Base-by-base conservation (phyloP, 2,113 vertebrate species). In the Raja brachyura region DNA sequence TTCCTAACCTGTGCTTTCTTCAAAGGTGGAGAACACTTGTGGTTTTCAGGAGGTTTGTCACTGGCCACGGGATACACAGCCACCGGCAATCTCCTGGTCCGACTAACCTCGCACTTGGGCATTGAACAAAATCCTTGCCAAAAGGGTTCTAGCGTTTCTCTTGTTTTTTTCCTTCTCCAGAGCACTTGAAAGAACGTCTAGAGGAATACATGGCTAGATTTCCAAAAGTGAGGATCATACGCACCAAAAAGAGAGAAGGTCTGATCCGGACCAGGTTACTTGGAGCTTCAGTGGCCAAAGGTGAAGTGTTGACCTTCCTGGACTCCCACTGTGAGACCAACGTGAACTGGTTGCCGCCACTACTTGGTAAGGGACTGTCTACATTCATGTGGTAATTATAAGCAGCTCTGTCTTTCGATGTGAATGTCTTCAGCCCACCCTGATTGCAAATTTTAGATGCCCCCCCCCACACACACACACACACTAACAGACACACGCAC, bases 261-360 rank as follows among this genome's bases (percentile, higher is more conserved):
- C 96, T 98, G 68, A 98, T 98, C 94, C 97, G 98, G 54, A 98
- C 98, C 9, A 96, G 98, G 4, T 96, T 98, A 59, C 94, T 98
- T 59, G 98, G 98, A 93, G 98, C 98, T 3, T 97, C 97, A 0
- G 94, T 97, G 96, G 98, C 98, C 5, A 96, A 96, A 95, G 98
- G 98, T 94, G 97, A 98, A 94, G 97, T 98, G 93, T 94, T 98
- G 93, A 98, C 97, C 0, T 98, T 98, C 94, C 95, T 98, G 93
- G 98, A 98, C 94, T 98, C 98, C n/a, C 98, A 98, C 94, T 98
- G 98, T 0, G 98, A 98, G 94, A 97, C 98, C 95, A 98, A 98
- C n/a, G 95, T 98, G 94, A 98, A 98, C 94, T 98, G 98, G 98
- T 96, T 98, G 93, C 98, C 98, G 63, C 98, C 98, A 0, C 96